Evolutionary conservation across 2,113 vertebrate genomes (phyloP).

Genomic region (Nibea coibor): DNA sequence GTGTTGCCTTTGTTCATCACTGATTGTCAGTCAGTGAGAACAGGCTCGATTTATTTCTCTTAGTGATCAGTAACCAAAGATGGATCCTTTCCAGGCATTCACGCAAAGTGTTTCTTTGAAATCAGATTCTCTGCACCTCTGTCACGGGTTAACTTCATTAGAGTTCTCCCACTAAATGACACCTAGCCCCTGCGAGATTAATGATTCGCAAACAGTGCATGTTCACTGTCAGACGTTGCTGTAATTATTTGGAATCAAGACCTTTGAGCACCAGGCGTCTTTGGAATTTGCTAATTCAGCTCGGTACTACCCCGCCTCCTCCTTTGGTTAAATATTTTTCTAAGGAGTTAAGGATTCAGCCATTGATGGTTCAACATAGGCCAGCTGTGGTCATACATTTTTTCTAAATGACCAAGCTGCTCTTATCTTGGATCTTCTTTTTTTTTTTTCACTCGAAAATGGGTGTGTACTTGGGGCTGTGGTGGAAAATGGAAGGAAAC

Average conservation of each 20-base stretch:
- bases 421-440: slow-evolving; percentile 76
- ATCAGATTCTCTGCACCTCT: neutral
- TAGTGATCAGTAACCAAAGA: slow-evolving; percentile 1
- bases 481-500: slow-evolving; percentile 77
- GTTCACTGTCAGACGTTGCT: slow-evolving; percentile 11
- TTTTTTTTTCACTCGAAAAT: slow-evolving; percentile 45
- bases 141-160: neutral
- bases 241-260: slow-evolving; percentile 25
- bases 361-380: slow-evolving; percentile 63
- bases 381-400: slow-evolving; percentile 75
- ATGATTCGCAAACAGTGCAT: slow-evolving; percentile 47
- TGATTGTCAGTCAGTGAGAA: slow-evolving; percentile 6
- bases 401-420: slow-evolving; percentile 69
- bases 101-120: neutral
- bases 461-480: slow-evolving; percentile 52
- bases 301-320: neutral
- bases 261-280: slow-evolving; percentile 16
- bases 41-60: neutral
- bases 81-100: neutral
- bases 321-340: slow-evolving; percentile 71
- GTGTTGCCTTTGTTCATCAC: neutral
- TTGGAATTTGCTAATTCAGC: slow-evolving; percentile 38
- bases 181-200: slow-evolving; percentile 13
- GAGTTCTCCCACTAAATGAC: neutral
- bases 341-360: slow-evolving; percentile 54